phyloP scores from a whole-genome alignment of 2,797 vertebrate species.

The Coregonus sp. region DNA sequence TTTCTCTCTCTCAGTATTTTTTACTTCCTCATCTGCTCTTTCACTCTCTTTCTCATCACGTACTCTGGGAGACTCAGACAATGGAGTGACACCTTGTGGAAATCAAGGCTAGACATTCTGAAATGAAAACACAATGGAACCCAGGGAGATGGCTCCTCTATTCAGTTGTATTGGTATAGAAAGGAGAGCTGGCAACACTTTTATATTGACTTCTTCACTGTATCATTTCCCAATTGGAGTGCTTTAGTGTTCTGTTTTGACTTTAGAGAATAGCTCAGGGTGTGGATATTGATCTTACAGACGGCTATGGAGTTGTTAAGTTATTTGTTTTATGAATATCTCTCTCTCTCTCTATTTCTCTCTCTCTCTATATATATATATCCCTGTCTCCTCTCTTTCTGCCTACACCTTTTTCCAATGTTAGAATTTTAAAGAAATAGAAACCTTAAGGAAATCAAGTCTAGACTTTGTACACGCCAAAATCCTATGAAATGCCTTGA shows the following conservation, averaged over 20 bases:
- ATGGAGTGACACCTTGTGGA: background rate
- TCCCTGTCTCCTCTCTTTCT: background rate
- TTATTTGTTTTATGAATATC: background rate
- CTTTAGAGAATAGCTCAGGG: background rate
- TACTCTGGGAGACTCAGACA: background rate
- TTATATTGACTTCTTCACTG: background rate
- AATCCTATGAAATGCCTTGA: background rate
- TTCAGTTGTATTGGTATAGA: background rate
- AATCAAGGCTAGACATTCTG: background rate
- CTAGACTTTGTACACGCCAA: background rate
- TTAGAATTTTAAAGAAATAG: background rate
- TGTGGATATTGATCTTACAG: background rate
- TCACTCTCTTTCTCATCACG: no score
- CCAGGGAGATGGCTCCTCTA: background rate
- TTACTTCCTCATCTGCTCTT: no score
- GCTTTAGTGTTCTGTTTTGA: background rate
- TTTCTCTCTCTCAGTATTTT: no score
- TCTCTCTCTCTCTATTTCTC: background rate
- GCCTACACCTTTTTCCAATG: background rate
- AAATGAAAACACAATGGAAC: background rate
- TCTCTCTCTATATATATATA: background rate
- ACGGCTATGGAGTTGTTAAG: background rate
- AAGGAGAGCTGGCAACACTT: background rate
- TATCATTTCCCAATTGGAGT: background rate
- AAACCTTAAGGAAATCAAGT: background rate